Base-by-base conservation (phyloP, 1,140 invertebrate species). In the Dinoponera quadriceps region DNA sequence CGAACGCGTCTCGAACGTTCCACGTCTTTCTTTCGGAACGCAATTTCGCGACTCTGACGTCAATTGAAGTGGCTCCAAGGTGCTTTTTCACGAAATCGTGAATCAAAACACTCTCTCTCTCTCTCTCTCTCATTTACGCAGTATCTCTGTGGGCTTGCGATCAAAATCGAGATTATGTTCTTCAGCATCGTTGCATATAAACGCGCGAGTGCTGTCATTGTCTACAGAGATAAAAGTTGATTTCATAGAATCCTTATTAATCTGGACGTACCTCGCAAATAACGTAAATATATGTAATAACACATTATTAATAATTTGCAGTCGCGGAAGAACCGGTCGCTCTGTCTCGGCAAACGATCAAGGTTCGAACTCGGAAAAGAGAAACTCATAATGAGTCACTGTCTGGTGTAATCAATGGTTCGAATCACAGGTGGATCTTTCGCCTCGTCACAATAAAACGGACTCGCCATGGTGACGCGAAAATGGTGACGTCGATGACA, bases 41-140 rank as follows among this genome's bases (percentile, higher is more conserved):
- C 69, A 49, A 48, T 83, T 73, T 83, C 78, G 7, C 57, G 65
- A 63, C 78, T 72, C 11, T 87, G 85, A 69, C 78, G 66, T 72
- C 63, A 29, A 82, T 82, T 62, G 72, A 38, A 85, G 71, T 33
- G n/a, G 27, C 66, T 78, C 25, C 80, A 83, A 87, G 84, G 78
- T 20, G 18, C 22, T 71, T 29, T 14, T 74, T 77, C 33, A n/a
- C 54, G 59, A 72, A 73, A 85, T 59, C 29, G 66, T 3, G 14
- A 51, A 51, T 54, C 5, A 13, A 25, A 38, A 22, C 38, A 1
- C 38, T 9, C 38, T 44, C 38, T 44, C 38, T 0, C 38, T 44
- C 65, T 38, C 18, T 82, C 22, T 22, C 44, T 51, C n/a, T 5
- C n/a, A 18, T 13, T 57, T 13, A 78, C 20, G 18, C 11, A 48